Conservation (phyloP, 1,140 invertebrate genomes). For the Chironomus tepperi region DNA sequence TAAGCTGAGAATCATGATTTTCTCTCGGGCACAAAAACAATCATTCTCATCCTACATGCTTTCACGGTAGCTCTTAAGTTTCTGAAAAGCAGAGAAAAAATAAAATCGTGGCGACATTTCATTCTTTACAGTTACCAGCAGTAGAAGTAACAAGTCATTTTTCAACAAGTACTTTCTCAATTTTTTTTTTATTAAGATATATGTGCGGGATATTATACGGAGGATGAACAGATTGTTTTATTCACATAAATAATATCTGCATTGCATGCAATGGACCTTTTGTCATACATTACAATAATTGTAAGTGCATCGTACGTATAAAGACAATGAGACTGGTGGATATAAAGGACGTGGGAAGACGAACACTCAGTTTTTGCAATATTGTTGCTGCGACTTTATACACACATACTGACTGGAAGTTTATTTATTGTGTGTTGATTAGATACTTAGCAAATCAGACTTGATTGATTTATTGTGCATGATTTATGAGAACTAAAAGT, state of each 20-base stretch:
- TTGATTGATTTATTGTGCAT: no score
- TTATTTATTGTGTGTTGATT: no score
- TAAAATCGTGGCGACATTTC: conserved; percentile 10
- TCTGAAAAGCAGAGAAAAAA: not conserved
- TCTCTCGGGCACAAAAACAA: not conserved
- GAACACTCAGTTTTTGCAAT: no score
- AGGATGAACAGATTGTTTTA: not conserved
- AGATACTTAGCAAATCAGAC: no score
- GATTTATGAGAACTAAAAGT: no score
- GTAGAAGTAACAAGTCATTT: not conserved
- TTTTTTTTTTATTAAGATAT: conserved; percentile 3
- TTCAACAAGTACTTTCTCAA: not conserved
- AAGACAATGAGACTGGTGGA: no score
- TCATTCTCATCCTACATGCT: conserved; percentile 11
- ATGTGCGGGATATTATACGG: not conserved
- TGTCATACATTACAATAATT: not conserved
- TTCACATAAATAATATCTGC: not conserved
- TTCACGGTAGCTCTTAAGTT: not conserved
- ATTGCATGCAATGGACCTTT: not conserved
- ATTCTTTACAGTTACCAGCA: not conserved
- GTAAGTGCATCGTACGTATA: no score
- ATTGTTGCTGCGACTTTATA: no score
- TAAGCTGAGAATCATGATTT: not conserved
- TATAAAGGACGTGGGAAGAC: no score
- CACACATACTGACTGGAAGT: no score